phyloP scores from a whole-genome alignment of 2,888 invertebrate species.

The Dusona sp. region DNA sequence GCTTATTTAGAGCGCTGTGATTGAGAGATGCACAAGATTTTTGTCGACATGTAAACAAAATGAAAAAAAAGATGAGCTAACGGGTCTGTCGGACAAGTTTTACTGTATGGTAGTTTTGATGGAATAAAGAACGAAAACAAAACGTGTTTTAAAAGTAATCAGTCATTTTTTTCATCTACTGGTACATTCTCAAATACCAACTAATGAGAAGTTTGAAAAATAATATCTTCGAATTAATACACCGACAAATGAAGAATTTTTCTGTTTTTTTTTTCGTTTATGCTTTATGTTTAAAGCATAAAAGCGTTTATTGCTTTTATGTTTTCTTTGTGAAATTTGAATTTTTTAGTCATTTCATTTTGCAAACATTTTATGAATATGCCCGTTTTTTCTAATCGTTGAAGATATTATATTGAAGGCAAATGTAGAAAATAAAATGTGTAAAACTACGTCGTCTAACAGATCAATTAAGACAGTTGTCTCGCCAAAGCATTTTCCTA shows the following conservation, averaged over 20 bases:
- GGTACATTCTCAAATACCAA: not conserved
- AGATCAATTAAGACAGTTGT: not conserved
- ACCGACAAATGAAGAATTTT: not conserved
- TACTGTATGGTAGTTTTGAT: constrained; percentile 60
- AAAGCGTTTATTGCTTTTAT: no score
- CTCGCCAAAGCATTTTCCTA: not conserved
- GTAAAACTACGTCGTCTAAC: not conserved
- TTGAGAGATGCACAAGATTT: constrained; percentile 36
- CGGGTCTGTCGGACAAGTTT: constrained; percentile 36
- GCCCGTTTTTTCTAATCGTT: not conserved
- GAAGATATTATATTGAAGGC: not conserved
- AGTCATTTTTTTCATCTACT: not conserved
- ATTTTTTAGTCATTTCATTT: not conserved
- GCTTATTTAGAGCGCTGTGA: constrained; percentile 35
- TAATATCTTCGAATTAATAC: not conserved
- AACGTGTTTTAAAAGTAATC: not conserved
- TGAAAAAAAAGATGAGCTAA: not conserved
- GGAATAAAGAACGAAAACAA: constrained; percentile 57
- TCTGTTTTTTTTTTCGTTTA: not conserved
- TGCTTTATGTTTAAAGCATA: no score
- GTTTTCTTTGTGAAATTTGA: not conserved
- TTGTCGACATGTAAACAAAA: not conserved
- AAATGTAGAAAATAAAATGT: not conserved
- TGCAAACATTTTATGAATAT: not conserved
- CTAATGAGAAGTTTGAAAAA: not conserved